A percentile compares a stretch with the other conserved stretches of the same genome.
Conservation (phyloP, 2,113 vertebrate genomes). For the Mystacornis crossleyi region DNA sequence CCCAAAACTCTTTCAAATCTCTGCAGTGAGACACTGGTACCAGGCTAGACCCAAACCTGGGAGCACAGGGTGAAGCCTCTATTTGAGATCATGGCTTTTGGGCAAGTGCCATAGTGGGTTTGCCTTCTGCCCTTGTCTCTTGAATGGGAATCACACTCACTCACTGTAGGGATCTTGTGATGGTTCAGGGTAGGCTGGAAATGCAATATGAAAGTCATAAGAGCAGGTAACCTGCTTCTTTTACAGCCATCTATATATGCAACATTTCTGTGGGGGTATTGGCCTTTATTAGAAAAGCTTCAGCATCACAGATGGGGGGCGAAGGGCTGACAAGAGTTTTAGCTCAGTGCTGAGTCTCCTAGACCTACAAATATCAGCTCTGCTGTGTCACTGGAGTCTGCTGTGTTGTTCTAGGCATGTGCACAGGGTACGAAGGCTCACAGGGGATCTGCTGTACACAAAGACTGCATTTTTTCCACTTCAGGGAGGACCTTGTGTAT, state of each 20-base stretch:
- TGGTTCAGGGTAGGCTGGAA: not conserved
- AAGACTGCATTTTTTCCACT: slow-evolving; percentile 2
- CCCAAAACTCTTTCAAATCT: not conserved
- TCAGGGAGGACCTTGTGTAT: not conserved
- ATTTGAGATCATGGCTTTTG: not conserved
- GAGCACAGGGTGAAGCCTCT: not conserved
- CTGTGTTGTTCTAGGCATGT: not conserved
- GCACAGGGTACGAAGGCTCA: not conserved
- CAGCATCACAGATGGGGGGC: fast-evolving
- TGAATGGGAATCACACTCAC: not conserved
- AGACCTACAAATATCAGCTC: not conserved
- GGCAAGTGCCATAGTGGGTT: not conserved
- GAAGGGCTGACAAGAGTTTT: not conserved
- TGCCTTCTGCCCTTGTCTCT: not conserved
- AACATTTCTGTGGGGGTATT: fast-evolving
- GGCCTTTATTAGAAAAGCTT: not conserved
- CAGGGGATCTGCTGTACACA: not conserved
- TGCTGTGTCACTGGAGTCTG: not conserved
- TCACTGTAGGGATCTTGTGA: not conserved
- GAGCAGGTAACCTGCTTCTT: not conserved
- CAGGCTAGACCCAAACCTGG: not conserved
- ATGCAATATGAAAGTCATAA: not conserved
- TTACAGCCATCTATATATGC: not conserved
- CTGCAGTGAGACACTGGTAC: not conserved
- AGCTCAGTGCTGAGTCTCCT: not conserved